Conservation (phyloP, 2,888 invertebrate genomes). For the Acronicta leporina region DNA sequence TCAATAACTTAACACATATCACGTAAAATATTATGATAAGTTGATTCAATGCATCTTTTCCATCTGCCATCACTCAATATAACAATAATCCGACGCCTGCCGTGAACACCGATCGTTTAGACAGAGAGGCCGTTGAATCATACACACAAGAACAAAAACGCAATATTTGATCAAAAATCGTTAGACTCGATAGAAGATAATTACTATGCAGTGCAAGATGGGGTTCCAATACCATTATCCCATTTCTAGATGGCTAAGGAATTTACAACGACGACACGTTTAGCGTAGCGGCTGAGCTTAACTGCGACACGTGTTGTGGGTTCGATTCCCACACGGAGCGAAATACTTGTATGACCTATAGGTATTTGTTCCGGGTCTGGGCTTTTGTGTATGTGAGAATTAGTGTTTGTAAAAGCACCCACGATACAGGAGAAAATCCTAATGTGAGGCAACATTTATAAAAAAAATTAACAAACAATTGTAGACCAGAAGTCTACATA, state of each 20-base stretch:
- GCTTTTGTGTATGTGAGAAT: too few species aligned
- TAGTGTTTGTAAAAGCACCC: too few species aligned
- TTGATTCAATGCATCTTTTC: slow-evolving; percentile 1
- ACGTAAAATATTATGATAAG: slow-evolving; percentile 18
- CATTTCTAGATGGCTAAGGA: background rate
- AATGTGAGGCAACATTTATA: too few species aligned
- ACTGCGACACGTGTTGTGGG: too few species aligned
- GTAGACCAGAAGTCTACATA: too few species aligned
- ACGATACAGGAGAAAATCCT: too few species aligned
- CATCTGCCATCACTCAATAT: background rate
- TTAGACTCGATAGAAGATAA: background rate
- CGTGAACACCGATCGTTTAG: background rate
- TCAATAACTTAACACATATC: slow-evolving; percentile 34
- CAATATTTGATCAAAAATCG: background rate
- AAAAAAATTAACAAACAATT: too few species aligned
- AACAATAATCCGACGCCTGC: background rate
- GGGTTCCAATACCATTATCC: background rate
- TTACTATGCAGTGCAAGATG: background rate
- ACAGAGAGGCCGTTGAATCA: background rate
- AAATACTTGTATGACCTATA: too few species aligned
- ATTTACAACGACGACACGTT: too few species aligned
- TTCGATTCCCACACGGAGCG: too few species aligned
- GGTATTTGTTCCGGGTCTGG: too few species aligned
- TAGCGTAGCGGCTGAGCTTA: too few species aligned
- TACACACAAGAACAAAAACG: background rate